Evolutionary conservation across 2,888 invertebrate species (phyloP).

Genomic region (Litoditis marina): DNA sequence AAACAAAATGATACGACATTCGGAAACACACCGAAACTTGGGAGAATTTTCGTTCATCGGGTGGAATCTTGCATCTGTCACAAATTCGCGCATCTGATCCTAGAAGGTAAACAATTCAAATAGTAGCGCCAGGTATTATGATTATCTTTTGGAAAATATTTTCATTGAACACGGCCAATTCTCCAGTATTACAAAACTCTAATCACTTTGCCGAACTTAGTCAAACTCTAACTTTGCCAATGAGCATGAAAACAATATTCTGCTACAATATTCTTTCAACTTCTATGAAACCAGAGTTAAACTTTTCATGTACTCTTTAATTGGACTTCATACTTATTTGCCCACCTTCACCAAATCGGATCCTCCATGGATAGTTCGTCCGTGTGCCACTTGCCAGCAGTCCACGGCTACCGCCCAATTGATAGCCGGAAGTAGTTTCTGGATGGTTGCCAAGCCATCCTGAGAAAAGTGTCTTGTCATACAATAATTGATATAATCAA

Average conservation of each 20-base stretch:
- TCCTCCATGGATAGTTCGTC: too few species aligned
- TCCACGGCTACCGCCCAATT: slow-evolving; percentile 28
- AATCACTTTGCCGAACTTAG: too few species aligned
- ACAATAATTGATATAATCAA: neutral
- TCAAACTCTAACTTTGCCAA: too few species aligned
- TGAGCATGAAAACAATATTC: too few species aligned
- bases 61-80: neutral
- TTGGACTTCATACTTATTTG: neutral
- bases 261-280: slow-evolving; percentile 10
- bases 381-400: slow-evolving; percentile 17
- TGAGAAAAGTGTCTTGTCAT: neutral
- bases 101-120: too few species aligned
- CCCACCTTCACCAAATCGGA: slow-evolving; percentile 3
- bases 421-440: slow-evolving; percentile 14
- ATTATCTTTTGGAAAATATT: too few species aligned
- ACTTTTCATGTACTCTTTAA: slow-evolving; percentile 4
- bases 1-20: too few species aligned
- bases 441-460: slow-evolving; percentile 19
- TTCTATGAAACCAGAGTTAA: too few species aligned
- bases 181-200: too few species aligned
- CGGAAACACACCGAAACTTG: slow-evolving; percentile 18
- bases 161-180: too few species aligned
- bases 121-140: too few species aligned
- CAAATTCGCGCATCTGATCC: too few species aligned
- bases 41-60: slow-evolving; percentile 21